Conservation (phyloP, 2,888 invertebrate species). For the Brachyptera putata region DNA sequence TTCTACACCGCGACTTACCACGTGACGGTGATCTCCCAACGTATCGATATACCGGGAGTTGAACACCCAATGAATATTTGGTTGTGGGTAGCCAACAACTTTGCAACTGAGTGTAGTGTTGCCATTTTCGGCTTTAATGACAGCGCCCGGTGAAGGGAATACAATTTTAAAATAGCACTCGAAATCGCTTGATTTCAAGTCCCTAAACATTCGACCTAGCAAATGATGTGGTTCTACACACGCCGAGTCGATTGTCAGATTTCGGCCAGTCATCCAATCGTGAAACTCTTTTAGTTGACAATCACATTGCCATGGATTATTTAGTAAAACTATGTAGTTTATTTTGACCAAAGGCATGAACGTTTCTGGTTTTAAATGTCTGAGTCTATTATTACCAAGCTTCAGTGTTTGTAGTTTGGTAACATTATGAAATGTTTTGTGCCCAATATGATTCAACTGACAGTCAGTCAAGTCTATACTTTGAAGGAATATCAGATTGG, state of each 20-base stretch:
- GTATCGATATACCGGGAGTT: conserved; percentile 55
- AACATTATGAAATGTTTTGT: conserved; percentile 66
- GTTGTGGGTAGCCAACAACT: conserved; percentile 69
- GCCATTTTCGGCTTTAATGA: conserved; percentile 57
- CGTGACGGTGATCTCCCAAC: conserved; percentile 27
- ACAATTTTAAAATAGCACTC: conserved; percentile 10
- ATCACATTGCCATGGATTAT: conserved; percentile 87
- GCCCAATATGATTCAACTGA: conserved; percentile 61
- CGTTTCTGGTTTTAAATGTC: conserved; percentile 50
- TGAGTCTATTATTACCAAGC: conserved; percentile 70
- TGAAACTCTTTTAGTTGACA: conserved; percentile 76
- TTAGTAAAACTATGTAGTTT: conserved; percentile 67
- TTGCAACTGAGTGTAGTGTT: conserved; percentile 68
- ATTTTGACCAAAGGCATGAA: conserved; percentile 48
- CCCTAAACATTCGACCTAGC: neutral
- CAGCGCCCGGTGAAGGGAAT: conserved; percentile 56
- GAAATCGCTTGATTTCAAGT: conserved; percentile 16
- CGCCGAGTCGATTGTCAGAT: conserved; percentile 59
- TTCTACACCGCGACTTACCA: conserved; percentile 2
- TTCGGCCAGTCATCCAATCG: conserved; percentile 64
- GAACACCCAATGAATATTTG: conserved; percentile 69
- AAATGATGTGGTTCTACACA: conserved; percentile 60
- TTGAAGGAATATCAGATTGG: conserved; percentile 66
- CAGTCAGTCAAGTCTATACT: conserved; percentile 75
- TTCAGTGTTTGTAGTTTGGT: conserved; percentile 64